Evolutionary conservation across 2,113 vertebrate genomes (phyloP), one percentile per base, ranked within the genome.

Genomic region (Hypanus sabinus): DNA sequence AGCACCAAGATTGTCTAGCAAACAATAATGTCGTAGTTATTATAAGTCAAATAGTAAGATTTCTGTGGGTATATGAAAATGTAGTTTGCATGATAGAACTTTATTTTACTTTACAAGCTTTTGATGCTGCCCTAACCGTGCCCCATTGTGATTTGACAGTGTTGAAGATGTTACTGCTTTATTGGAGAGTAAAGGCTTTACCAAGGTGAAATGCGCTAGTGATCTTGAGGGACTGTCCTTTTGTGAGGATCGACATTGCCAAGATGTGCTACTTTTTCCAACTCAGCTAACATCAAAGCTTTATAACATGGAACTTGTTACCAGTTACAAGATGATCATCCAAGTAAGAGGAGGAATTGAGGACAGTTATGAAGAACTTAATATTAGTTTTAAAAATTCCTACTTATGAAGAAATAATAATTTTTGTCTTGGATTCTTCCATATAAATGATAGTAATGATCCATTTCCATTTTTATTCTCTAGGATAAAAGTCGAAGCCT

Each of bases 401-500:
- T 27, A 55, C 57, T 27, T 85, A 2, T 65, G 33, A 5, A 27
- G n/a, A 93, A 71, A 55, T 38, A 24, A 46, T 11, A 30, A 24
- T 38, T 93, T 75, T 75, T 75, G 10, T 93, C 12, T 73, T 38
- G 18, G 5, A 20, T 55, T 46, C 14, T 55, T 93, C 1, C 0
- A 16, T 14, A 75, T 46, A 55, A 93, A 22, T 73, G 22, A 71
- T 46, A 4, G 9, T 93, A 75, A 93, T 46, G 38, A 38, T 20
- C 36, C 24, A 5, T 71, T 65, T 93, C 36, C 38, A 30, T 55
- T 24, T 38, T 73, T 55, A 73, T 38, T 12, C 36, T 94, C 0
- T 46, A 99, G 98, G 98, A 99, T 94, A 99, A 98, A 95, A 97
- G 97, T 77, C 97, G 98, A 95, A 97, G 97, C 94, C 95, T 99